phyloP scores from a whole-genome alignment of 2,888 invertebrate genomes.

The Timandra comae region DNA sequence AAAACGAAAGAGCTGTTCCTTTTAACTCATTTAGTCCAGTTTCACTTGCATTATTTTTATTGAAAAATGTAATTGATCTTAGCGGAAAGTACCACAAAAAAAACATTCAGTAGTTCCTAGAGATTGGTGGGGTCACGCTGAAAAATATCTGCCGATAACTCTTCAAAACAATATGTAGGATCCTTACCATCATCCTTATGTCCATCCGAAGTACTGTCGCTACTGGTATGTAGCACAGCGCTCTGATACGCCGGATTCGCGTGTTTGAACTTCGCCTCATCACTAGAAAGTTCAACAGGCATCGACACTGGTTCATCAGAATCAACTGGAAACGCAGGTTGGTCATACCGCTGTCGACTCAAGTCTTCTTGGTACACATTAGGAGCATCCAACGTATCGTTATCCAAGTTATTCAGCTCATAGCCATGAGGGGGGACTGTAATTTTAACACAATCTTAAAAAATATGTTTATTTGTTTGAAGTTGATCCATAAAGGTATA shows the following conservation, averaged over 20 bases:
- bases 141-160: no score
- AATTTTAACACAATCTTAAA: constrained; percentile 23
- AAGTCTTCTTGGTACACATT: constrained; percentile 70
- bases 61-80: no score
- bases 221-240: constrained; percentile 79
- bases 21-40: no score
- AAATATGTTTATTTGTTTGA: neutral
- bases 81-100: no score
- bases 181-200: constrained; percentile 63
- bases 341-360: constrained; percentile 46
- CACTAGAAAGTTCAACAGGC: constrained; percentile 57
- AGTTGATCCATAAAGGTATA: neutral
- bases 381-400: constrained; percentile 80
- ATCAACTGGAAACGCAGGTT: constrained; percentile 58
- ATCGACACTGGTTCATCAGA: constrained; percentile 65
- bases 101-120: no score
- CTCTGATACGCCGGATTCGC: constrained; percentile 86
- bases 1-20: no score
- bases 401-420: constrained; percentile 80
- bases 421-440: constrained; percentile 80
- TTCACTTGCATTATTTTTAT: no score
- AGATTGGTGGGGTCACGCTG: no score
- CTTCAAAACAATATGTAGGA: no score
- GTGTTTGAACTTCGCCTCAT: constrained; percentile 79
- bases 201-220: constrained; percentile 48